Evolutionary conservation across 2,113 vertebrate species (phyloP).

Genomic region (Halichoeres trimaculatus): DNA sequence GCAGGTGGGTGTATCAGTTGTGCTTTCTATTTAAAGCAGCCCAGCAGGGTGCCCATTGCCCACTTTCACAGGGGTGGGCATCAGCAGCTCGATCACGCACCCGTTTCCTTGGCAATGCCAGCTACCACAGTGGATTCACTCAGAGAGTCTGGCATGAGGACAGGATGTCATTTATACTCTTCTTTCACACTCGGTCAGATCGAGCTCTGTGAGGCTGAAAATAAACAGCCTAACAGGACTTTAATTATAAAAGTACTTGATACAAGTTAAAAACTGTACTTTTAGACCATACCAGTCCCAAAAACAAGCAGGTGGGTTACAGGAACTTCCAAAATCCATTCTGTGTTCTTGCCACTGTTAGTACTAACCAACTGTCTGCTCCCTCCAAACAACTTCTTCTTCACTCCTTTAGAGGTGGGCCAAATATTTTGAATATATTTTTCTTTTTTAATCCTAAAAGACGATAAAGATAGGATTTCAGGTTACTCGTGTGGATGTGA

Average conservation of each 20-base stretch:
- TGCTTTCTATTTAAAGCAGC: conserved; percentile 21
- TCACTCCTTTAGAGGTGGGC: not conserved
- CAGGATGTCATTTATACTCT: conserved; percentile 51
- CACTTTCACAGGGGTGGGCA: conserved; percentile 60
- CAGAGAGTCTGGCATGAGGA: conserved; percentile 60
- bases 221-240: conserved; percentile 21
- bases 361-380: not conserved
- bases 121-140: conserved; percentile 50
- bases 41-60: conserved; percentile 44
- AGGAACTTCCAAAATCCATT: not conserved
- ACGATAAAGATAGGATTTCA: too few species aligned
- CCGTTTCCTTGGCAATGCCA: conserved; percentile 71
- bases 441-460: not conserved
- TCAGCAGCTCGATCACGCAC: conserved; percentile 75
- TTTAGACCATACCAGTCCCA: not conserved
- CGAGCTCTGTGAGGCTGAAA: conserved; percentile 19
- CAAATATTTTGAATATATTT: not conserved
- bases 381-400: not conserved
- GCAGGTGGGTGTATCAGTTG: conserved; percentile 17
- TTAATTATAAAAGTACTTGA: not conserved
- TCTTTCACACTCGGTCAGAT: conserved; percentile 35
- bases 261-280: conserved; percentile 3
- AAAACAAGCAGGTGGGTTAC: conserved; percentile 2
- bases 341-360: not conserved
- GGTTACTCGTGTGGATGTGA: too few species aligned